Evolutionary conservation across 2,797 vertebrate species (phyloP), one percentile per base, ranked within the genome.

Genomic region (Rhinoraja longicauda): DNA sequence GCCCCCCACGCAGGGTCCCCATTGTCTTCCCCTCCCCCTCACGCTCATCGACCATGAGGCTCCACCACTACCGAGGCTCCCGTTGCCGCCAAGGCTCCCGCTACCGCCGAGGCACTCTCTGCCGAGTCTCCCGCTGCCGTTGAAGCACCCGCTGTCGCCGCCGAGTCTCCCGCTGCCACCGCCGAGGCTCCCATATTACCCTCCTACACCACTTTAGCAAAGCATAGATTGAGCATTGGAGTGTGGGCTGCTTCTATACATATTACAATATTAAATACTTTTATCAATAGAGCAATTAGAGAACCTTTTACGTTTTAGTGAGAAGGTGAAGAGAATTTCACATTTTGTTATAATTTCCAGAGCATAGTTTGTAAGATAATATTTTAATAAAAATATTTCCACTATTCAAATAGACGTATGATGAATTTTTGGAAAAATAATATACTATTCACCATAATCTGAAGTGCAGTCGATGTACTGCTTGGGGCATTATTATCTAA

Each of bases 401-500:
- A 26, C 70, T n/a, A n/a, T 73, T 91, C 24, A 91, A 73, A 73
- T 91, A 91, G 70, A 72, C 57, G 2, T 75, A 12, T 75, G 72
- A 15, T 92, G 70, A 73, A 92, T 53, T 92, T 92, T 45, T 72
- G 24, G 39, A 53, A 53, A 73, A 92, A 92, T 21, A 26, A 75
- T 92, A 92, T 67, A 26, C n/a, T 21, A 29, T 92, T 53, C 39
- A 45, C 36, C 39, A 15, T 92, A 45, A 73, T 57, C 32, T 75
- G 70, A 92, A 92, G 39, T 92, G 67, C 90, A 53, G 70, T n/a
- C 4, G 67, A 75, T 92, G 10, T 92, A 12, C 57, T 92, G 90
- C 90, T 92, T 92, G 70, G 90, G 90, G 90, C 90, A 75, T 53
- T 92, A 53, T 92, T 92, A 39, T 75, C 39, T 53, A 92, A 93